A percentile compares a stretch with the other conserved stretches of the same genome.
phyloP scores from a whole-genome alignment of 1,140 invertebrate genomes.

The Nilaparvata lugens region DNA sequence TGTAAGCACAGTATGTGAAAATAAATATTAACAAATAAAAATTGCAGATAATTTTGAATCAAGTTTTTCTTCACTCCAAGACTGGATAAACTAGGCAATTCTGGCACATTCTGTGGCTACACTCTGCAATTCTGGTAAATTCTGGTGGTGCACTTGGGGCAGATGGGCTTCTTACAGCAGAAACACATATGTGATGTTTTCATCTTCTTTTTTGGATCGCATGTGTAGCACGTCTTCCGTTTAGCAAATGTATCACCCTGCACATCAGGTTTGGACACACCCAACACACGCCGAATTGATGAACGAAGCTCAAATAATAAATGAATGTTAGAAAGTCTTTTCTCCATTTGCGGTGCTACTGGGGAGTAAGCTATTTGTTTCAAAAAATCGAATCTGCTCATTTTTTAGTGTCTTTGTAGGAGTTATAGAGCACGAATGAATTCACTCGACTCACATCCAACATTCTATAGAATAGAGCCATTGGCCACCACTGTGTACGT shows the following conservation, averaged over 20 bases:
- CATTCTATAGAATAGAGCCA: conserved; percentile 26
- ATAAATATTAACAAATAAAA: too few species aligned
- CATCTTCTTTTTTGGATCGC: neutral
- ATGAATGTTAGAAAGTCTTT: conserved; percentile 9
- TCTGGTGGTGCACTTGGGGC: neutral
- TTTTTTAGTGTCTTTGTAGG: neutral
- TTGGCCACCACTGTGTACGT: conserved; percentile 28
- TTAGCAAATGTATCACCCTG: neutral
- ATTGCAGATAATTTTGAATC: too few species aligned
- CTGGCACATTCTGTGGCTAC: too few species aligned
- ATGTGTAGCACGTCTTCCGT: conserved; percentile 2
- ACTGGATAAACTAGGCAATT: too few species aligned
- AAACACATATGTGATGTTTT: neutral
- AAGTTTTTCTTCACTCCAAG: too few species aligned
- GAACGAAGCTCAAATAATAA: neutral
- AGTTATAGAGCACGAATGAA: conserved; percentile 12
- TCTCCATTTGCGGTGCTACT: conserved; percentile 23
- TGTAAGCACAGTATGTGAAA: too few species aligned
- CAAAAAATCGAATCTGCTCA: conserved; percentile 20
- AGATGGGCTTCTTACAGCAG: neutral
- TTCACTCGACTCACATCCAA: conserved; percentile 21
- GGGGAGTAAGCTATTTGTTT: conserved; percentile 21
- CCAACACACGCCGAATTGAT: neutral
- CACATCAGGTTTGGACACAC: neutral
- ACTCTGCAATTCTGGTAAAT: too few species aligned